Base-by-base conservation (phyloP, 2,113 vertebrate species). In the Trinectes maculatus region DNA sequence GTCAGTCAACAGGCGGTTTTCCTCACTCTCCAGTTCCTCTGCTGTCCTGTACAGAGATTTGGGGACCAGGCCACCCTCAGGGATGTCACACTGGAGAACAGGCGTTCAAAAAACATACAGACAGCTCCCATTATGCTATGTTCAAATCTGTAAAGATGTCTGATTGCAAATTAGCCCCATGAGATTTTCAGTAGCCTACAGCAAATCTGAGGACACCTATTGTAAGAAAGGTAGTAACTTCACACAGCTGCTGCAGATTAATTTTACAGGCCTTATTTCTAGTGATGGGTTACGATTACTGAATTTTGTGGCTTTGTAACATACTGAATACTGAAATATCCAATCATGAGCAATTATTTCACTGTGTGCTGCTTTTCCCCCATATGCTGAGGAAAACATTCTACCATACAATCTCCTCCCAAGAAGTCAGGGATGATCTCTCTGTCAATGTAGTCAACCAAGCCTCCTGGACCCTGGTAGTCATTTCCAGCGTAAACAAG, bases 401-500 rank as follows among this genome's bases (percentile, higher is more conserved):
- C 39, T 77, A 99, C 98, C 95, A 95, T 89, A 87, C 95, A 95
- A 67, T 98, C 94, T 43, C 96, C 98, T 36, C 95, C 94, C 8
- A 98, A 92, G 81, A 98, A 99, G 66, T 99, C 96, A 0, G 98
- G 97, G 63, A 99, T 95, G 53, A 98, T 87, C 84, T 96, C 94
- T 79, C 77, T 95, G 86, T 96, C 94, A 0, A 99, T 96, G 89
- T 99, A 98, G 83, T 98, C 95, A 84, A 96, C 87, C 71, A 99
- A 82, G 21, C 96, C 97, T 16, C 95, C 97, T 3, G 95, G 93
- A 16, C 93, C 95, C 84, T 98, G 95, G 90, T 98, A 99, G 89
- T 99, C 95, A 16, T 98, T 99, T 29, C 95, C 98, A 42, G 96
- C 96, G 29, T 98, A 99, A 77, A 99, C 95, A 18, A 99, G 95